phyloP scores from a whole-genome alignment of 2,888 invertebrate species.

The Arge pagana region DNA sequence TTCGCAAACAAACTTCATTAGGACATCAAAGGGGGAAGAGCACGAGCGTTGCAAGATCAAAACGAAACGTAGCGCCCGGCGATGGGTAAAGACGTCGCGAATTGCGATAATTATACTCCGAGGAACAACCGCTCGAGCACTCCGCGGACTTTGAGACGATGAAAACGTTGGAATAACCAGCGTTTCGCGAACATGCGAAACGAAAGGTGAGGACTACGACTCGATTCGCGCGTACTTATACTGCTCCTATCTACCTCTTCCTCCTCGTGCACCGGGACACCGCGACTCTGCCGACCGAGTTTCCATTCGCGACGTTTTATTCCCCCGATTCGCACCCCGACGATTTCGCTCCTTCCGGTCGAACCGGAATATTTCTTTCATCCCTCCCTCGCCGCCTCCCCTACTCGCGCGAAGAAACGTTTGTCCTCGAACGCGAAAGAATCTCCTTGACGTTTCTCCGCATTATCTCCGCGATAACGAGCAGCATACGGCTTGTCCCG shows the following conservation, averaged over 20 bases:
- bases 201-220: too few species aligned
- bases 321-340: conserved; percentile 2
- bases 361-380: too few species aligned
- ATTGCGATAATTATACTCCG: conserved; percentile 18
- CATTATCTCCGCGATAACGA: too few species aligned
- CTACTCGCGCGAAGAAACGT: too few species aligned
- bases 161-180: too few species aligned
- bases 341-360: not conserved
- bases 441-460: too few species aligned
- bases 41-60: conserved; percentile 22
- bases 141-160: conserved; percentile 2
- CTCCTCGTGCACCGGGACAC: not conserved
- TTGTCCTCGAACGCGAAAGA: too few species aligned
- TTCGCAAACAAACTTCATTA: conserved; percentile 40
- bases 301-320: conserved; percentile 5
- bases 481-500: too few species aligned
- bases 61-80: conserved; percentile 21
- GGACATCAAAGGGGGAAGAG: conserved; percentile 37
- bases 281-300: not conserved
- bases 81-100: conserved; percentile 3
- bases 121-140: conserved; percentile 13
- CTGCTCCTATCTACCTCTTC: too few species aligned
- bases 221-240: too few species aligned
- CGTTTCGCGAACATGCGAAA: too few species aligned
- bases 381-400: too few species aligned